These are phyloP conservation scores for Upupa epops DNA, from an alignment of 2,113 vertebrate genomes.

Conservation along the genomic window DNA sequence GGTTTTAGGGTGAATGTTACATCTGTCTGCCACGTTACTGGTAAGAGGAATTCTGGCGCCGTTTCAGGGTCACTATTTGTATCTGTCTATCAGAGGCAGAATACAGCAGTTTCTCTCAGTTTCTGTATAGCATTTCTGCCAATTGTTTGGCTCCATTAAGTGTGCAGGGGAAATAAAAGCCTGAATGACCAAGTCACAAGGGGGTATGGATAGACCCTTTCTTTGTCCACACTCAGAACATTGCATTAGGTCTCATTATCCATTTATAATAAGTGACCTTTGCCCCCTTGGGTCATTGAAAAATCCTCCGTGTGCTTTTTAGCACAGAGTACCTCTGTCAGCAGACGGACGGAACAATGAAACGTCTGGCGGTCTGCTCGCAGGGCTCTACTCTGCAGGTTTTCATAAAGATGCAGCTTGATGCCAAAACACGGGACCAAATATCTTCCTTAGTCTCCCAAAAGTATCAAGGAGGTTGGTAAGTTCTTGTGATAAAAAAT, in stretches of 20 bases:
- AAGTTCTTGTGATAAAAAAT: background rate
- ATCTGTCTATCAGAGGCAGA: conserved; percentile 77
- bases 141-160: conserved; percentile 87
- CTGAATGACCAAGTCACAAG: conserved; percentile 84
- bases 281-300: conserved; percentile 80
- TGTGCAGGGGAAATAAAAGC: conserved; percentile 82
- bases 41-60: conserved; percentile 77
- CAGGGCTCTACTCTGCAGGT: conserved; percentile 50
- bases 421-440: conserved; percentile 51
- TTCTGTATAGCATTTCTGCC: conserved; percentile 85
- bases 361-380: conserved; percentile 63
- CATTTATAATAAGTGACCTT: conserved; percentile 87
- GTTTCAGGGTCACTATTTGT: conserved; percentile 77
- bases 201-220: conserved; percentile 81
- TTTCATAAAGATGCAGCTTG: conserved; percentile 58
- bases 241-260: conserved; percentile 89
- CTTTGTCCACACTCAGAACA: conserved; percentile 80
- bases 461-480: background rate
- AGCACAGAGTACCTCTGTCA: conserved; percentile 81
- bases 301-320: conserved; percentile 79
- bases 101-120: conserved; percentile 75
- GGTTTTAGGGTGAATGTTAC: conserved; percentile 59
- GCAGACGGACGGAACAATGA: conserved; percentile 75
- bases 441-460: conserved; percentile 26
- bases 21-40: conserved; percentile 72